These are phyloP conservation scores for Altica lythri DNA, from an alignment of 2,888 invertebrate genomes.

Conservation along the genomic window DNA sequence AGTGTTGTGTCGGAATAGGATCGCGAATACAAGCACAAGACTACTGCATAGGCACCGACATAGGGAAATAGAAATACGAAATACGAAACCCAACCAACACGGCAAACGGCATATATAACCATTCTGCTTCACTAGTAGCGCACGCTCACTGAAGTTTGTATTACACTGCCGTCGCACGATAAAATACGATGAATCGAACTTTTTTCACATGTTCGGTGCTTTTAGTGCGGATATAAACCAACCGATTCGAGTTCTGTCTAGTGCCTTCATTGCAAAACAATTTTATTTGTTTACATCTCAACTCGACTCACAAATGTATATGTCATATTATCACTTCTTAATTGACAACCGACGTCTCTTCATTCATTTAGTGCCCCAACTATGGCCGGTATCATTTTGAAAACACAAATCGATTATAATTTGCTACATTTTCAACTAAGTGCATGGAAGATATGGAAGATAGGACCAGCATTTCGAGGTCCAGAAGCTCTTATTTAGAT, in stretches of 20 bases:
- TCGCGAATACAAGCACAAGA: not conserved
- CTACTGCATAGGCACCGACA: not conserved
- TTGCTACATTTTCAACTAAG: conserved; percentile 80
- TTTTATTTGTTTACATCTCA: conserved; percentile 16
- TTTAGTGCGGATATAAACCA: conserved; percentile 23
- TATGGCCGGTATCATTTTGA: conserved; percentile 63
- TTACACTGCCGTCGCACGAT: conserved; percentile 25
- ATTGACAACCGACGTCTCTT: conserved; percentile 22
- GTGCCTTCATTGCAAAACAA: conserved; percentile 25
- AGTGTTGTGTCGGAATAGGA: not conserved
- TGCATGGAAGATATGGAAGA: conserved; percentile 72
- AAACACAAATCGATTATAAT: conserved; percentile 84
- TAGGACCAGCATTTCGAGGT: conserved; percentile 43
- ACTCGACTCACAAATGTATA: conserved; percentile 18
- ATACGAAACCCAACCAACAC: too few relatives aligned
- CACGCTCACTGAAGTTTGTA: conserved; percentile 26
- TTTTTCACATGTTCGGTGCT: conserved; percentile 25
- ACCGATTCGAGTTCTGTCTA: conserved; percentile 12
- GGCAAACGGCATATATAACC: conserved; percentile 21
- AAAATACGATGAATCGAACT: conserved; percentile 31
- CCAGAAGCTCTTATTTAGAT: conserved; percentile 49
- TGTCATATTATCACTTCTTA: conserved; percentile 23
- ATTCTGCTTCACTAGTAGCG: conserved; percentile 24
- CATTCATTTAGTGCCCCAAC: conserved; percentile 28
- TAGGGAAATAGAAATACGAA: conserved; percentile 16